These are phyloP conservation scores for Hippocampus zosterae DNA, from an alignment of 2,113 vertebrate species.

Conservation along the genomic window DNA sequence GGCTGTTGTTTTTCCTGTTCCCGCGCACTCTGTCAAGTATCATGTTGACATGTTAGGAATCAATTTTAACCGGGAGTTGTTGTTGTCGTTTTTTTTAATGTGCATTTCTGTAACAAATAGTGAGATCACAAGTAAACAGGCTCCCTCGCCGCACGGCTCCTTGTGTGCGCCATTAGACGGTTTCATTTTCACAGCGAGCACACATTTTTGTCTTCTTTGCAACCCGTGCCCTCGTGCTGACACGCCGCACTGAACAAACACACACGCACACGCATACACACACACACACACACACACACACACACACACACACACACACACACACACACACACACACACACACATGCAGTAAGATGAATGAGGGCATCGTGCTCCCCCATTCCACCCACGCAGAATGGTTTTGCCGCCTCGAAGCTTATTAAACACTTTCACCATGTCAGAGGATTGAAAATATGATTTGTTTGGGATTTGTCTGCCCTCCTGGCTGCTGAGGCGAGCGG, in stretches of 20 bases:
- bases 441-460: slow-evolving; percentile 9
- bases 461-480: background rate
- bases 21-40: slow-evolving; percentile 28
- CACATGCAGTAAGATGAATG: slow-evolving; percentile 39
- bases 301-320: too few species aligned
- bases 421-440: slow-evolving; percentile 6
- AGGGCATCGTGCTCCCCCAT: slow-evolving; percentile 31
- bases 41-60: slow-evolving; percentile 24
- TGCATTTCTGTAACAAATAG: slow-evolving; percentile 28
- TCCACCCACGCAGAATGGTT: slow-evolving; percentile 32
- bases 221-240: slow-evolving; percentile 26
- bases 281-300: background rate
- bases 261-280: slow-evolving; percentile 14
- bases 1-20: slow-evolving; percentile 17
- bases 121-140: slow-evolving; percentile 37
- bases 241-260: slow-evolving; percentile 28
- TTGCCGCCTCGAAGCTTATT: slow-evolving; percentile 31
- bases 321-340: slow-evolving; percentile 16
- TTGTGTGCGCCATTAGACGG: slow-evolving; percentile 56
- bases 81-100: background rate
- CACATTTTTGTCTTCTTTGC: slow-evolving; percentile 51
- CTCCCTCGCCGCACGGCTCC: background rate
- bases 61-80: slow-evolving; percentile 32
- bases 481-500: background rate
- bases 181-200: slow-evolving; percentile 57